Conservation (phyloP, 2,113 vertebrate genomes). For the Gambusia holbrooki region DNA sequence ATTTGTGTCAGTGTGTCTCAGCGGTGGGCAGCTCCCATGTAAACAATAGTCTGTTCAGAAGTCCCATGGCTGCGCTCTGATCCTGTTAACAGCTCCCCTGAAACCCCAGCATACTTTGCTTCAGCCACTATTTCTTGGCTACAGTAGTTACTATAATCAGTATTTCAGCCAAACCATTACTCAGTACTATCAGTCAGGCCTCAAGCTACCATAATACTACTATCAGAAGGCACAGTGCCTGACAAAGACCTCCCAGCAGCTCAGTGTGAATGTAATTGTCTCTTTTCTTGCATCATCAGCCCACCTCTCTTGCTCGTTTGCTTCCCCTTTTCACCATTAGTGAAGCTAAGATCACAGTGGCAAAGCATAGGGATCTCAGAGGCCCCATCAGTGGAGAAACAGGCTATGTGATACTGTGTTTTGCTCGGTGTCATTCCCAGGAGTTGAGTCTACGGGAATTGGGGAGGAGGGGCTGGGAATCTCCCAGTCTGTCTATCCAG, state of each 20-base stretch:
- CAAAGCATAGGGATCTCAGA: conserved; percentile 45
- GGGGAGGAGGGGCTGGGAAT: conserved; percentile 58
- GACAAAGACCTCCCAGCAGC: conserved; percentile 23
- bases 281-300: conserved; percentile 43
- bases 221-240: conserved; percentile 30
- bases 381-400: conserved; percentile 58
- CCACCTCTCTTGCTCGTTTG: conserved; percentile 33
- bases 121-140: conserved; percentile 41
- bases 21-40: conserved; percentile 24
- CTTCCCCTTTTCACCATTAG: conserved; percentile 43
- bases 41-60: conserved; percentile 27
- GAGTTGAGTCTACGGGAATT: conserved; percentile 54
- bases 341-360: conserved; percentile 45
- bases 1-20: conserved; percentile 27
- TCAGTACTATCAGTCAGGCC: conserved; percentile 30
- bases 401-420: conserved; percentile 48
- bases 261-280: conserved; percentile 42
- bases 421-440: conserved; percentile 46
- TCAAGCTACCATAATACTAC: conserved; percentile 22
- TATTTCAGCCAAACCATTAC: conserved; percentile 43
- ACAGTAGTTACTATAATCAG: conserved; percentile 34
- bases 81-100: conserved; percentile 57
- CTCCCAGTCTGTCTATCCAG: conserved; percentile 43
- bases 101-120: conserved; percentile 24
- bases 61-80: conserved; percentile 41